Conservation (phyloP, 2,888 invertebrate species). For the Phoronis australis region DNA sequence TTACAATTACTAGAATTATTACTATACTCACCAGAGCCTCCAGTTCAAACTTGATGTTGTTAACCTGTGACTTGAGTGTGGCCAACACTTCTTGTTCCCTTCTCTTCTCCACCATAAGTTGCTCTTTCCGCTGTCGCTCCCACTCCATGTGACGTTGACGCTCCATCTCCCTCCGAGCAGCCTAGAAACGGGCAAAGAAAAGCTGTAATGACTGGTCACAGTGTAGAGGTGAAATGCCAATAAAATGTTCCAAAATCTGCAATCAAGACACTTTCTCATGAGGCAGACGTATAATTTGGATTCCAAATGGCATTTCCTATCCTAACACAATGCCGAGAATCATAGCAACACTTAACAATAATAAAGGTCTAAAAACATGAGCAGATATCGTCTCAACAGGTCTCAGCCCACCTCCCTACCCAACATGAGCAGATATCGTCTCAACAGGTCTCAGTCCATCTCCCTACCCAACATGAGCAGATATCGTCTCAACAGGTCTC, state of each 20-base stretch:
- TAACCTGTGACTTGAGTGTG: conserved; percentile 35
- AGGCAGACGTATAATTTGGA: too few relatives aligned
- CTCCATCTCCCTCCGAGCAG: conserved; percentile 74
- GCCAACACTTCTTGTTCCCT: conserved; percentile 43
- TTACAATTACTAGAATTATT: too few relatives aligned
- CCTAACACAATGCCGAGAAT: too few relatives aligned
- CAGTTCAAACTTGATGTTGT: conserved; percentile 41
- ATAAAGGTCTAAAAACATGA: too few relatives aligned
- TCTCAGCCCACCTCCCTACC: background rate
- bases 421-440: background rate
- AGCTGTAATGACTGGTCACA: background rate
- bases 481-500: too few relatives aligned
- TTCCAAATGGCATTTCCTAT: too few relatives aligned
- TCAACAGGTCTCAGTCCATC: background rate
- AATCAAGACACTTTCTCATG: too few relatives aligned
- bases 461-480: background rate
- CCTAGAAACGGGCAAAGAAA: conserved; percentile 31
- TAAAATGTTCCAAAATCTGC: background rate
- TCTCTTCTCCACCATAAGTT: conserved; percentile 66
- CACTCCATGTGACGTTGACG: conserved; percentile 90
- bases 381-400: background rate
- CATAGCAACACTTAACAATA: background rate
- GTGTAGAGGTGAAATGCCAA: background rate
- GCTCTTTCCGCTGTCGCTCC: conserved; percentile 86
- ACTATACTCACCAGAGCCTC: conserved; percentile 54